These are phyloP conservation scores for Dichetophora obliterata DNA, from an alignment of 2,888 invertebrate genomes.

Conservation along the genomic window DNA sequence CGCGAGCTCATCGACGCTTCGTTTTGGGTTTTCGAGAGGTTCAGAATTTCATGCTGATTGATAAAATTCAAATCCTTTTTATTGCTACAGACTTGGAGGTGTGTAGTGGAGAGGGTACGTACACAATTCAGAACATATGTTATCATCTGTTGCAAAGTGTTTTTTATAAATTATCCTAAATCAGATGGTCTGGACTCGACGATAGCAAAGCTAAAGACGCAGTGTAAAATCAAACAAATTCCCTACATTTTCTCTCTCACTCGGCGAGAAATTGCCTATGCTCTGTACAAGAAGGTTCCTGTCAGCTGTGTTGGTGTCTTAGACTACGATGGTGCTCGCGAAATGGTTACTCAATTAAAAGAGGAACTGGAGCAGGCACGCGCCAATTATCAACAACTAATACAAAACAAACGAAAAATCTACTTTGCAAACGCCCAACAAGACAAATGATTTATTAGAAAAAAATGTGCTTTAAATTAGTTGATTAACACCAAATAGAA, in stretches of 20 bases:
- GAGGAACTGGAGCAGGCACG: constrained; percentile 53
- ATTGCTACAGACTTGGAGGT: constrained; percentile 77
- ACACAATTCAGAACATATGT: neutral
- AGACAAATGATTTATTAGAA: neutral
- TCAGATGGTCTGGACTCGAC: constrained; percentile 74
- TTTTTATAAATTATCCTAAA: constrained; percentile 21
- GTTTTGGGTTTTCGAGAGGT: constrained; percentile 77
- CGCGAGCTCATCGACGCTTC: constrained; percentile 72
- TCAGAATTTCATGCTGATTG: constrained; percentile 72
- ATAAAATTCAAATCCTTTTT: constrained; percentile 74
- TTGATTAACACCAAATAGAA: neutral
- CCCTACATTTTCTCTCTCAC: constrained; percentile 75
- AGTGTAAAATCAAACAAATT: constrained; percentile 71
- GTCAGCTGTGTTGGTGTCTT: constrained; percentile 76
- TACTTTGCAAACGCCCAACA: neutral
- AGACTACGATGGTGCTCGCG: constrained; percentile 76
- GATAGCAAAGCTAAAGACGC: constrained; percentile 70
- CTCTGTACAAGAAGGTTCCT: constrained; percentile 73
- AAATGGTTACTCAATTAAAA: constrained; percentile 56
- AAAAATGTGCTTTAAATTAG: neutral
- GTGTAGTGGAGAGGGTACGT: constrained; percentile 56
- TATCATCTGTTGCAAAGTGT: neutral
- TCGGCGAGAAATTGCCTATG: constrained; percentile 73
- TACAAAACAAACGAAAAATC: neutral
- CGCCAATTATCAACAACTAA: constrained; percentile 42